Base-by-base conservation (phyloP, 2,888 invertebrate genomes). In the Drosophila yooni region DNA sequence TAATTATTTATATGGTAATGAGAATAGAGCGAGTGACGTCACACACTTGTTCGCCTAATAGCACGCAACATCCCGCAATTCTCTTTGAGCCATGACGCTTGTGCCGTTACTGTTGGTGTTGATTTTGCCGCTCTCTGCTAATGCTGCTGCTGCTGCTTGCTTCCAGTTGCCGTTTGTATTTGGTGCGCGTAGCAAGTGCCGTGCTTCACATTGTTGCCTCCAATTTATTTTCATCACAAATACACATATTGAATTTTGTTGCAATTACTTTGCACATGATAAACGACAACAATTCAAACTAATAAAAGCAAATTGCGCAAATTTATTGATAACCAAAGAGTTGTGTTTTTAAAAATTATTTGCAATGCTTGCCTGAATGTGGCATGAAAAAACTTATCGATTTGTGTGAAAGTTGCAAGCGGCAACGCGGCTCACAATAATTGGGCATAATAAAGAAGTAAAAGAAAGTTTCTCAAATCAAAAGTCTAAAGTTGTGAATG, bases 321-420 rank as follows among this genome's bases (percentile, higher is more conserved):
- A 43, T 18, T 40, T 21, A 40, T 15, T 31, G 21, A n/a, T 18
- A 38, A 7, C 29, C n/a, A 38, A 40, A 21, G 38, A 38, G 6
- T 34, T 36, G 36, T 54, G 25, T 36, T 18, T 36, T 46, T 25
- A 25, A 53, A 18, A 25, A 54, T 13, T 18, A 27, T 11, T 31
- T 43, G 21, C 15, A 57, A 25, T 76, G 29, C n/a, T 48, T 43
- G 29, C 29, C 7, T 31, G 18, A 56, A 59, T 54, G 31, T 60
- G 53, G 62, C 51, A 73, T 70, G 71, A 48, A 65, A 69, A 70
- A 53, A 65, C 31, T 74, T 90, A 86, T 90, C 79, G 90, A 87
- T 87, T 81, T 86, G 69, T 62, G 90, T 66, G 90, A 87, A 90
- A 86, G 83, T 71, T 65, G 81, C 72, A 59, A 60, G 77, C 81